Evolutionary conservation across 1,140 invertebrate species (phyloP), one percentile per base, ranked within the genome.

Genomic region (Drosophila lacertosa): DNA sequence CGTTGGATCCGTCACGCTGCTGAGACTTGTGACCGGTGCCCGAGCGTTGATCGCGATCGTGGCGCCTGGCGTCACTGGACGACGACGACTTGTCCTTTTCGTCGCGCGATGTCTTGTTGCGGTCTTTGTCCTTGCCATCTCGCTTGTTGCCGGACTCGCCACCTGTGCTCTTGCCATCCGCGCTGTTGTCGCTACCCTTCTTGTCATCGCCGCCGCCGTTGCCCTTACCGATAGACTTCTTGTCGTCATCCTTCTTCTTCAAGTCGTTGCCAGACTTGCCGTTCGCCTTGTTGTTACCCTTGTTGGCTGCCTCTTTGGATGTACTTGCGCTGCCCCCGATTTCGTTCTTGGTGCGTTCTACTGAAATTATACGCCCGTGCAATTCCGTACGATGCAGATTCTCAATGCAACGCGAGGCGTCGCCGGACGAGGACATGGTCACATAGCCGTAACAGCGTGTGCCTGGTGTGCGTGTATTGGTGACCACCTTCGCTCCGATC

Each of bases 401-500:
- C 81, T 96, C 95, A 77, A 98, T 98, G 91, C 97, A 98, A 74
- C 96, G 96, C 15, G 95, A 94, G 4, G 97, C 97, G 92, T 98
- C 97, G 65, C 96, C 96, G 33, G 95, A 94, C 16, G 95, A 95
- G 1, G 95, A 95, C 97, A 99, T 98, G 0, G 97, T 98, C 2
- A 99, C 97, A 91, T 98, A 98, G 26, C 98, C 98, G 91, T 98
- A 99, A 91, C 97, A 98, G 51, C 96, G 94, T 15, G 97, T 95
- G 16, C 97, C 97, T 2, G 97, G 97, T 22, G 96, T 97, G 54
- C 95, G 94, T 1, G 97, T 97, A 92, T 98, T 98, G 1, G 97
- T 98, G 0, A 99, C 98, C n/a, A 99, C 96, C 93, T 99, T 99
- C 0, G 97, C 97, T 53, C 97, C 97, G 84, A 98, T 95, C 3